These are phyloP conservation scores for Styela plicata DNA, from an alignment of 23 tunicate genomes.

Conservation along the genomic window DNA sequence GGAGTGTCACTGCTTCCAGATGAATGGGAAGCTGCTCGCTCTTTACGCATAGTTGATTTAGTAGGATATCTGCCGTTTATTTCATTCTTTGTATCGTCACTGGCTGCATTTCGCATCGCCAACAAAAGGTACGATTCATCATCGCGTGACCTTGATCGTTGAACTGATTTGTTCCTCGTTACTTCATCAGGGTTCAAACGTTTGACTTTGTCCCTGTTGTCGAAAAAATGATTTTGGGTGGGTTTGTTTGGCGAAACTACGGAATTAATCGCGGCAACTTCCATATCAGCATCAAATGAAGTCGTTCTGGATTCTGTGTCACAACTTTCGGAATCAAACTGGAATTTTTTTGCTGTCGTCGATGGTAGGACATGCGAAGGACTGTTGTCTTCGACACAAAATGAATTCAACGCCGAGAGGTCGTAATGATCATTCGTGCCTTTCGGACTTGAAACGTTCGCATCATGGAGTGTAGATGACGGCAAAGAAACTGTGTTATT, in stretches of 20 bases:
- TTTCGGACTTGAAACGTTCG: not conserved
- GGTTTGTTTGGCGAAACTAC: not conserved
- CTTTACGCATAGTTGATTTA: not conserved
- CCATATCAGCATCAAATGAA: conserved; percentile 9
- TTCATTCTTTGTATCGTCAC: not conserved
- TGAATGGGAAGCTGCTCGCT: conserved; percentile 14
- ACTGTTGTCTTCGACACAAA: not conserved
- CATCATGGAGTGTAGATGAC: not conserved
- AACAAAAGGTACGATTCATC: not conserved
- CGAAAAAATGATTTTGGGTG: not conserved
- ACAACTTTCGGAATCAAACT: not conserved
- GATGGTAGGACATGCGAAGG: not conserved
- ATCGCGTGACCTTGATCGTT: not conserved
- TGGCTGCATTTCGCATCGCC: not conserved
- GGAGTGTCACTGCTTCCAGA: not conserved
- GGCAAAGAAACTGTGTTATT: not conserved
- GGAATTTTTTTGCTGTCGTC: not conserved
- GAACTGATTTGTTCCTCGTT: not conserved
- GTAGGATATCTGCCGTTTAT: not conserved
- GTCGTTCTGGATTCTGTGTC: not conserved
- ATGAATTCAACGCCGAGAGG: conserved; percentile 4
- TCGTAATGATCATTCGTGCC: not conserved
- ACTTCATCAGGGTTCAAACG: not conserved
- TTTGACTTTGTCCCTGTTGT: not conserved
- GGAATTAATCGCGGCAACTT: conserved; percentile 12